These are phyloP conservation scores for Leucoraja ocellata DNA, from an alignment of 2,797 vertebrate species.

Conservation along the genomic window DNA sequence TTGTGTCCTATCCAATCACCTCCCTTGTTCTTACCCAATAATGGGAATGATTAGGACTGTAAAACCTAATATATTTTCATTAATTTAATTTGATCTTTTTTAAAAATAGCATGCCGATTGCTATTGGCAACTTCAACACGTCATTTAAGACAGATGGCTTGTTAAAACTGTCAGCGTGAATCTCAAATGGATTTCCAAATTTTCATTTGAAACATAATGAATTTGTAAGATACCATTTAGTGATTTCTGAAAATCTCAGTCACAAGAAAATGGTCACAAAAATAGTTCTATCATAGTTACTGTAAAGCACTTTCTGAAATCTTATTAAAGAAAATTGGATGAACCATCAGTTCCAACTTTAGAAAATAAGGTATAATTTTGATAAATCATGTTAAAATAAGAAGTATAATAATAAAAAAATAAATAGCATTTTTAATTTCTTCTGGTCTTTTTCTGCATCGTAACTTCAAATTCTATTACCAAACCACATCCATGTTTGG, in stretches of 20 bases:
- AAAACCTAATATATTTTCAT: background rate
- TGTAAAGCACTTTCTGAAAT: background rate
- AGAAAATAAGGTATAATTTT: background rate
- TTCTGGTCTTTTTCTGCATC: background rate
- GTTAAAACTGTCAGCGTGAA: background rate
- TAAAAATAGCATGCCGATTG: background rate
- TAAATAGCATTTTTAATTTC: background rate
- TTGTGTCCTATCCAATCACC: background rate
- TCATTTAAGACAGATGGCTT: background rate
- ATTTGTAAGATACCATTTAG: background rate
- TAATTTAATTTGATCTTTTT: conserved; percentile 50
- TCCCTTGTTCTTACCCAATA: background rate
- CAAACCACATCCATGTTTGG: background rate
- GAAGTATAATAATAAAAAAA: background rate
- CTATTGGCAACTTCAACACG: background rate
- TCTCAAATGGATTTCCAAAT: background rate
- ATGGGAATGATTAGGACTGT: background rate
- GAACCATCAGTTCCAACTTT: background rate
- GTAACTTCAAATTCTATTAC: background rate
- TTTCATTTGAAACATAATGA: background rate
- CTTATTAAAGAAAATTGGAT: background rate
- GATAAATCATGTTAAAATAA: background rate
- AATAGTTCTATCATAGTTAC: background rate
- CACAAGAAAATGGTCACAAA: background rate
- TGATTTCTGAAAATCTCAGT: background rate